Evolutionary conservation across 2,113 vertebrate genomes (phyloP).

Genomic region (Gadus chalcogrammus): DNA sequence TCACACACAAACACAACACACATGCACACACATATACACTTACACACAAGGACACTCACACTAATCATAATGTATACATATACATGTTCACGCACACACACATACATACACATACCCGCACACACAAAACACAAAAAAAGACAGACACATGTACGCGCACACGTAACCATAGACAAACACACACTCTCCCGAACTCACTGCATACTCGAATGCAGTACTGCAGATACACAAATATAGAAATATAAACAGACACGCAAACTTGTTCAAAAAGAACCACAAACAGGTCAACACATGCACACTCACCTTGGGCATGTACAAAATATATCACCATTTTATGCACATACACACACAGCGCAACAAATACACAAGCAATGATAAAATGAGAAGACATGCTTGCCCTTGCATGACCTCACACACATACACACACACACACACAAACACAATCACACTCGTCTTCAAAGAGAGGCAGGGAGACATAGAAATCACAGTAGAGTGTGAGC

Average conservation of each 20-base stretch:
- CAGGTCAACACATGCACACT: too few relatives aligned
- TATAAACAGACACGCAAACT: background rate
- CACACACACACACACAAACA: background rate
- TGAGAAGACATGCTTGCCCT: too few relatives aligned
- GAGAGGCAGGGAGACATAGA: too few relatives aligned
- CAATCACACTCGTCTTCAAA: too few relatives aligned
- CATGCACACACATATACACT: background rate
- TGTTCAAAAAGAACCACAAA: background rate
- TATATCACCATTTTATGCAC: too few relatives aligned
- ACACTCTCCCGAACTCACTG: background rate
- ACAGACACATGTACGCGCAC: slow-evolving; percentile 21
- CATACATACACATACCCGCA: background rate
- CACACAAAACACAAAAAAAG: slow-evolving; percentile 5
- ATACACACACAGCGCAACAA: too few relatives aligned
- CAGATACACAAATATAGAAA: background rate
- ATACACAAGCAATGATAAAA: too few relatives aligned
- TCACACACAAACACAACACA: background rate
- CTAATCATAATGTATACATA: too few relatives aligned
- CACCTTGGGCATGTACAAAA: too few relatives aligned
- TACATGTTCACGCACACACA: background rate
- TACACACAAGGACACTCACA: background rate
- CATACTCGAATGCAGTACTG: background rate
- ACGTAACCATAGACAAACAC: slow-evolving; percentile 16
- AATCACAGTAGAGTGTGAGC: too few relatives aligned
- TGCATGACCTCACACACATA: background rate